These are phyloP conservation scores for Pseudochirops corinnae DNA, from an alignment of 2,797 vertebrate genomes.

Conservation along the genomic window DNA sequence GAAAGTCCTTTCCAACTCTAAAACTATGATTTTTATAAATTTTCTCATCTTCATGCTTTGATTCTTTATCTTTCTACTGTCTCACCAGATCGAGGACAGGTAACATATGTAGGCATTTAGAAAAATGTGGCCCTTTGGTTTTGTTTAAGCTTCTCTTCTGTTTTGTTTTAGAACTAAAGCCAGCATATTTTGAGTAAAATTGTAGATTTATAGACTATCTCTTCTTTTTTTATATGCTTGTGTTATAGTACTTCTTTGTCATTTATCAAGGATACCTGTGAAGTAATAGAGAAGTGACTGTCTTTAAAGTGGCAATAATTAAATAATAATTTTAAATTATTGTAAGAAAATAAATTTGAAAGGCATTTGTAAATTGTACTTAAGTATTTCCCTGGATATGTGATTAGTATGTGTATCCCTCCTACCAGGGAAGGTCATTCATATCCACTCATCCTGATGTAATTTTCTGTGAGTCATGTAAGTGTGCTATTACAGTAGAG, in stretches of 20 bases:
- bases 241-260: not conserved
- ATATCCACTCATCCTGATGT: not conserved
- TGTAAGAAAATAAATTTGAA: not conserved
- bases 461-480: not conserved
- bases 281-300: not conserved
- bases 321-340: slow-evolving; percentile 4
- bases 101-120: not conserved
- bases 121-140: not conserved
- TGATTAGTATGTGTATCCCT: not conserved
- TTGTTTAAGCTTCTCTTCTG: not conserved
- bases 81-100: not conserved
- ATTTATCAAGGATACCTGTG: not conserved
- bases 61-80: not conserved
- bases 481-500: not conserved
- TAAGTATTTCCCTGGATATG: not conserved
- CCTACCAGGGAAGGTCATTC: too few species aligned
- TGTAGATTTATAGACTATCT: not conserved
- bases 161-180: not conserved
- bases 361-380: not conserved
- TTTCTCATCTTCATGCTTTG: not conserved
- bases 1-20: not conserved
- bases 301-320: not conserved
- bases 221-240: not conserved
- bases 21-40: not conserved
- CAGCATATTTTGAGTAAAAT: not conserved